Evolutionary conservation across 2,113 vertebrate genomes (phyloP), one percentile per base, ranked within the genome.

Genomic region (Vulpes vulpes): DNA sequence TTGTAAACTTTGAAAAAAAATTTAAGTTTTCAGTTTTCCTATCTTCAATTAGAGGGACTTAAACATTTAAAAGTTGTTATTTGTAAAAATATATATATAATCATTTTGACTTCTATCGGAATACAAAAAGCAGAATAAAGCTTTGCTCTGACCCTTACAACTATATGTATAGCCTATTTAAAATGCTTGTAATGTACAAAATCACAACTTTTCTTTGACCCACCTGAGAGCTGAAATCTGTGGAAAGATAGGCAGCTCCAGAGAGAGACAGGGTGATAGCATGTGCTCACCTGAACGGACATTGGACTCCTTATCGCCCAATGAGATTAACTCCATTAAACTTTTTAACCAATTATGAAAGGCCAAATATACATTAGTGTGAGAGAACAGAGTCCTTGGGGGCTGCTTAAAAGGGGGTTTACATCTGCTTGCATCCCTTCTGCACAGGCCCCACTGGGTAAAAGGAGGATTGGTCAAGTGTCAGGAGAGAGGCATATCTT

Each of bases 351-450:
- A 11, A 11, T 11, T 3, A 43, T 22, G 19, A 32, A 25, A 71
- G 6, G 53, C 64, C 49, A 43, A 20, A 74, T 14, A 3, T 8
- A 4, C 16, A 49, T 10, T 8, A 19, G 5, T 20, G 4, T 12
- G 20, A 35, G 32, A 22, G 49, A 22, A 5, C 60, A 32, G 23
- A 27, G 30, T 8, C 55, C 55, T 2, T 19, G 49, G 15, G 3
- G 35, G 14, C 8, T 27, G 49, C 14, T 0, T 0, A 1, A 22
- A 3, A 3, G 0, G 11, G 5, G 65, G 32, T n/a, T 69, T 69
- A 19, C 8, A 69, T 16, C 57, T 2, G 19, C 57, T 19, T 59
- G 57, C 57, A 59, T 59, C 57, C 8, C 30, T n/a, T 69, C 65
- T 69, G 65, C 32, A 69, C 32, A 25, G 25, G 43, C 5, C 17